Conservation (phyloP, 2,888 invertebrate genomes). For the Apodemia mormo region DNA sequence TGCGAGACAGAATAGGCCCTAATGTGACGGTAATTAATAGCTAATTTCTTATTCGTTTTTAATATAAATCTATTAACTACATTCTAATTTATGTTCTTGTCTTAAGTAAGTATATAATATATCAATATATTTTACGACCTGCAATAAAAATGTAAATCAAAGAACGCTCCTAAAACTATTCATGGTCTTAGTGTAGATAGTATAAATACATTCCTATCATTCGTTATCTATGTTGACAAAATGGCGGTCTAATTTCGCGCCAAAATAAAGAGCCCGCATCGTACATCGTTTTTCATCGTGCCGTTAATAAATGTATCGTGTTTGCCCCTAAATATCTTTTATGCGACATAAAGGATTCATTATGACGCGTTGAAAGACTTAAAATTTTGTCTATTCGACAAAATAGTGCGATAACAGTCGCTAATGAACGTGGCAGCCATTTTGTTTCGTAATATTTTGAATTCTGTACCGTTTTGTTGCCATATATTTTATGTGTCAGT, state of each 20-base stretch:
- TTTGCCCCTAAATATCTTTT: constrained; percentile 71
- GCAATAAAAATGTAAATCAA: constrained; percentile 7
- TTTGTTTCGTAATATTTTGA: constrained; percentile 62
- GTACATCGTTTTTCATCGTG: constrained; percentile 69
- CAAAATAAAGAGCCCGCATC: constrained; percentile 67
- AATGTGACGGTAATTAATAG: too few species aligned
- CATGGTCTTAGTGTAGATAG: constrained; percentile 4
- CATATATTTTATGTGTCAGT: constrained; percentile 38
- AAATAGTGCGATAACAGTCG: constrained; percentile 76
- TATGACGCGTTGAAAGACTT: constrained; percentile 75
- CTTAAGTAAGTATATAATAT: too few species aligned
- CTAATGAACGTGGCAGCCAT: constrained; percentile 73
- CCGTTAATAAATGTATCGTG: constrained; percentile 71
- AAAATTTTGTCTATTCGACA: constrained; percentile 78
- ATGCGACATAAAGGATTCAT: constrained; percentile 59
- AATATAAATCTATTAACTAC: not conserved
- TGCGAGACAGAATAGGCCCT: too few species aligned
- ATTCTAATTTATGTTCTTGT: not conserved
- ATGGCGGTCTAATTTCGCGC: constrained; percentile 65
- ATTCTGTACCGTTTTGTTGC: constrained; percentile 66
- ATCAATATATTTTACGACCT: constrained; percentile 1
- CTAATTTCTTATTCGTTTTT: not conserved
- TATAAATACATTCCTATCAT: constrained; percentile 18
- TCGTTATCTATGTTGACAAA: constrained; percentile 43
- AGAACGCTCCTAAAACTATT: constrained; percentile 2